Conservation (phyloP, 2,888 invertebrate genomes). For the Watsonalla cultraria region DNA sequence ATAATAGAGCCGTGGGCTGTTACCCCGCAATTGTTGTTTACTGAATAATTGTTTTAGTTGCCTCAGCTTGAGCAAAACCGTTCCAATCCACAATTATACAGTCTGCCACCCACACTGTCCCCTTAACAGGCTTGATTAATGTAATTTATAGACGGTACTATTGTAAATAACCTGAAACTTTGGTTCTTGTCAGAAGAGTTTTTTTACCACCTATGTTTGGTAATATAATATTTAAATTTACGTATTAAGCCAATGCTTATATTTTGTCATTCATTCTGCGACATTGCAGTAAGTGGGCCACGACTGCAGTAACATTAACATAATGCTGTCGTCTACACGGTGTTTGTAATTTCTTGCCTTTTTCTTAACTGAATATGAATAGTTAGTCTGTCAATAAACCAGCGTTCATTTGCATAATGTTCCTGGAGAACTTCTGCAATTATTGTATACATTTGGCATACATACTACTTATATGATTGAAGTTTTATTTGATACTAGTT, state of each 20-base stretch:
- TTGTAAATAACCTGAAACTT: background rate
- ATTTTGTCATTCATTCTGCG: slow-evolving; percentile 43
- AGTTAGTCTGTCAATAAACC: background rate
- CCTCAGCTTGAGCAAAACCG: slow-evolving; percentile 21
- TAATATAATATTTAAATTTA: too few species aligned
- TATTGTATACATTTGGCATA: background rate
- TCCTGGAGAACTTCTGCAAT: background rate
- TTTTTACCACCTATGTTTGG: too few species aligned
- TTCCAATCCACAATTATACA: slow-evolving; percentile 36
- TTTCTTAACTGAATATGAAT: background rate
- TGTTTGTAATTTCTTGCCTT: slow-evolving; percentile 24
- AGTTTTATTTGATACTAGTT: too few species aligned
- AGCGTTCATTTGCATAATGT: background rate
- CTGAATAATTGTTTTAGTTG: slow-evolving; percentile 39
- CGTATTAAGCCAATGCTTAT: slow-evolving; percentile 13
- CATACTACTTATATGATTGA: too few species aligned
- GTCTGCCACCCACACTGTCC: slow-evolving; percentile 34
- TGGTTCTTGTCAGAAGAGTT: too few species aligned
- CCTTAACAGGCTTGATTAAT: background rate
- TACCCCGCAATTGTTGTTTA: slow-evolving; percentile 33
- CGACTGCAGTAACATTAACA: slow-evolving; percentile 60
- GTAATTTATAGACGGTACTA: background rate
- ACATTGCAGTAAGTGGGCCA: slow-evolving; percentile 49
- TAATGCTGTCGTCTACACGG: slow-evolving; percentile 49
- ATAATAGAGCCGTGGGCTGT: slow-evolving; percentile 37